phyloP scores from a whole-genome alignment of 2,888 invertebrate genomes.

The Lasioglossum leucozonium region DNA sequence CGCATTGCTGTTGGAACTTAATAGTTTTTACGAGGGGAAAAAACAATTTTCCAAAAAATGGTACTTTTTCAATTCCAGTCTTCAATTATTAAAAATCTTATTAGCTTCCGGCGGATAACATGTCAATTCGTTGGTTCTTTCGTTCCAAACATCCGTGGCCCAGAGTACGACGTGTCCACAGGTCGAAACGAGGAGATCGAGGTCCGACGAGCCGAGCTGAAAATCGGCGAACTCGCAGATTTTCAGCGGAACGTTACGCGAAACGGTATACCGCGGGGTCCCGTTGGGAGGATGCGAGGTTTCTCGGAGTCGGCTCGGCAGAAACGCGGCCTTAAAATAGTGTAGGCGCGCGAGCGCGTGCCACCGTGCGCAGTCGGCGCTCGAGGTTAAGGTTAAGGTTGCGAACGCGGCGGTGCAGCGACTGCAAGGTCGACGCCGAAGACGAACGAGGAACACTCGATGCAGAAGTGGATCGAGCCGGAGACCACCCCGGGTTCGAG shows the following conservation, averaged over 20 bases:
- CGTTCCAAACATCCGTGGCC: no score
- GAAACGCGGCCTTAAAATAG: slow-evolving; percentile 69
- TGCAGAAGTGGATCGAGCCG: slow-evolving; percentile 14
- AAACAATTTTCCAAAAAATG: no score
- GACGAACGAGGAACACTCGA: slow-evolving; percentile 25
- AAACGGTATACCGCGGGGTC: slow-evolving; percentile 24
- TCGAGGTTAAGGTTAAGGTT: slow-evolving; percentile 69
- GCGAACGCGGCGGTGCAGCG: slow-evolving; percentile 23
- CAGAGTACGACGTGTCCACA: no score
- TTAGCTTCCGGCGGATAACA: no score
- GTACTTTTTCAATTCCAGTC: no score
- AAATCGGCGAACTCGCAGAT: slow-evolving; percentile 1
- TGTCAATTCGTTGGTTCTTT: no score
- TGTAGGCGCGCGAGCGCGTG: slow-evolving; percentile 31
- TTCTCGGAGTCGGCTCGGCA: slow-evolving; percentile 37
- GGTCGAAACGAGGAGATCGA: no score
- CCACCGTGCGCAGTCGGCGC: slow-evolving; percentile 26
- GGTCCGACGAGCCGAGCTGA: no score
- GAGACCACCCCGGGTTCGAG: background rate
- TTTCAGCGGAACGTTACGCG: slow-evolving; percentile 34
- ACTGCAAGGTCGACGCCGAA: slow-evolving; percentile 39
- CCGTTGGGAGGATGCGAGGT: slow-evolving; percentile 24
- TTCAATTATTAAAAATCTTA: no score
- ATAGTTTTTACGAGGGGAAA: no score
- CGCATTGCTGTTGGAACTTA: no score